These are phyloP conservation scores for Thelaira solivaga DNA, from an alignment of 2,888 invertebrate genomes.

Conservation along the genomic window DNA sequence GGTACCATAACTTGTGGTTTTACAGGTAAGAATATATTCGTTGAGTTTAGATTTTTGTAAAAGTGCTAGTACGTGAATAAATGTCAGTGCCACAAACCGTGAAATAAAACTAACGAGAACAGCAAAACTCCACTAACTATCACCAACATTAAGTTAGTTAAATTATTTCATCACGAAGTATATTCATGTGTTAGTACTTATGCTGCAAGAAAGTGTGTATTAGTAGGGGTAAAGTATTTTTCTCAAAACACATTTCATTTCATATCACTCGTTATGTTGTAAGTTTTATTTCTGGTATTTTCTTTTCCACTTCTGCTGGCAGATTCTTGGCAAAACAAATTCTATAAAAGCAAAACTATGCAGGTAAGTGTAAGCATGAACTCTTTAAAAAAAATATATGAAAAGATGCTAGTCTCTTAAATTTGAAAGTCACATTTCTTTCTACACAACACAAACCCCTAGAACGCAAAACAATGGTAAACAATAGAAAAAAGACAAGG, in stretches of 20 bases:
- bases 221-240: background rate
- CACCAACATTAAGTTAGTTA: slow-evolving; percentile 2
- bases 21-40: background rate
- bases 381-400: too few relatives aligned
- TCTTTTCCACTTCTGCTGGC: too few relatives aligned
- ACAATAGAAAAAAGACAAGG: background rate
- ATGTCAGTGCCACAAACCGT: slow-evolving; percentile 24
- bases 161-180: slow-evolving; percentile 20
- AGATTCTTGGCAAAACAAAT: too few relatives aligned
- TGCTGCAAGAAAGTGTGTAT: background rate
- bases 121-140: background rate
- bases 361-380: too few relatives aligned
- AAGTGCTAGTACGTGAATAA: slow-evolving; percentile 34
- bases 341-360: too few relatives aligned
- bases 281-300: too few relatives aligned
- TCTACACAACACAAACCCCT: too few relatives aligned
- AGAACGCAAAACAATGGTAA: slow-evolving; percentile 1
- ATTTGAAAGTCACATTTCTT: too few relatives aligned
- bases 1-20: background rate
- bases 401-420: too few relatives aligned
- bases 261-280: too few relatives aligned
- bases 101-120: slow-evolving; percentile 6
- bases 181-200: too few relatives aligned
- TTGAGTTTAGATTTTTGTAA: background rate
- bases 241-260: slow-evolving; percentile 12